A percentile compares a stretch with the other conserved stretches of the same genome.
Conservation (phyloP, 2,113 vertebrate species). For the Sclerurus mexicanus region DNA sequence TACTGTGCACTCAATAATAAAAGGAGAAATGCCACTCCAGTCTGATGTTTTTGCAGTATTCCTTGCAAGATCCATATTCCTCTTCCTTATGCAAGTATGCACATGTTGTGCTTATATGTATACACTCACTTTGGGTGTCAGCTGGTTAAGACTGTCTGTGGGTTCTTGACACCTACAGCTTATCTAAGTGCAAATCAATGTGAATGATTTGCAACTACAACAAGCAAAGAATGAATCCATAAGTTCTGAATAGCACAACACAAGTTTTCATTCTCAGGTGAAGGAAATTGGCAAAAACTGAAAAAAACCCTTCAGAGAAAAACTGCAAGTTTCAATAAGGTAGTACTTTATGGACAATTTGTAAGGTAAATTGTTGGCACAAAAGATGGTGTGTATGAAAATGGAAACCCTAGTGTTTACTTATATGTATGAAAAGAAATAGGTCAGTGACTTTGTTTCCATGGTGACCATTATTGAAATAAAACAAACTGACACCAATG, state of each 20-base stretch:
- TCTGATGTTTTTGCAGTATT: neutral
- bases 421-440: conserved; percentile 65
- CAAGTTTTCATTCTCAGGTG: neutral
- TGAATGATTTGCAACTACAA: neutral
- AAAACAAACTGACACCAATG: conserved; percentile 66
- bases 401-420: conserved; percentile 61
- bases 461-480: conserved; percentile 74
- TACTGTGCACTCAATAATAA: neutral
- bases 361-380: neutral
- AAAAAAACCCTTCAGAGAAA: neutral
- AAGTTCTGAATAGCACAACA: neutral
- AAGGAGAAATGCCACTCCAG: neutral
- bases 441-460: conserved; percentile 76
- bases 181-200: neutral
- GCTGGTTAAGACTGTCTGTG: neutral
- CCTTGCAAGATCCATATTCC: neutral
- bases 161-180: neutral
- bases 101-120: neutral
- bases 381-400: conserved; percentile 11
- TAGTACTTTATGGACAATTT: neutral
- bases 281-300: neutral
- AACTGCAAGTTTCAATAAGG: neutral
- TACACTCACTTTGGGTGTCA: neutral
- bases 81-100: neutral
- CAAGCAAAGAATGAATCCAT: neutral